These are phyloP conservation scores for Danionella cerebrum DNA, from an alignment of 2,113 vertebrate genomes.

Conservation along the genomic window DNA sequence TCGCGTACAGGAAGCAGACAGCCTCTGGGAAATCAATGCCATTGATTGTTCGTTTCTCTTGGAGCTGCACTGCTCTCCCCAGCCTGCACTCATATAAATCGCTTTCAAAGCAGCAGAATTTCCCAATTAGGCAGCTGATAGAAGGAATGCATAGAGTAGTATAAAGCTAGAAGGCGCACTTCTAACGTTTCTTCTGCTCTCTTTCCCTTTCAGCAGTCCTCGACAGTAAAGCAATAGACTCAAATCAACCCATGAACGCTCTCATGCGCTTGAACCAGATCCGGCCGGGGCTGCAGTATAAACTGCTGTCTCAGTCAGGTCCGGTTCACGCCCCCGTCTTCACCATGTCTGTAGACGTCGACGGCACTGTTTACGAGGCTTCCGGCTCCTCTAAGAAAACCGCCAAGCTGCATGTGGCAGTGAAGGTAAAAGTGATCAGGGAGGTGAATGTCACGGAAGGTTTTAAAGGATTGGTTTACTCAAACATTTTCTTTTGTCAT, in stretches of 20 bases:
- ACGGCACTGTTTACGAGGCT: constrained; percentile 89
- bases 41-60: constrained; percentile 57
- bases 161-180: constrained; percentile 14
- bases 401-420: constrained; percentile 95
- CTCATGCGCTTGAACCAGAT: constrained; percentile 99
- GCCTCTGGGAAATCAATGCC: constrained; percentile 48
- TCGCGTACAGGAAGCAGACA: constrained; percentile 1
- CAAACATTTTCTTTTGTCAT: background rate
- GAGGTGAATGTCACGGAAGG: background rate
- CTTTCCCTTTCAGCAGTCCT: constrained; percentile 67
- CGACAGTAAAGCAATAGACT: constrained; percentile 98
- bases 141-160: constrained; percentile 25
- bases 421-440: constrained; percentile 73
- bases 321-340: constrained; percentile 97
- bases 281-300: constrained; percentile 95
- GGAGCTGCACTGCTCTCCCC: constrained; percentile 34
- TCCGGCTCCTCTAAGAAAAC: constrained; percentile 98
- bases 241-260: constrained; percentile 91
- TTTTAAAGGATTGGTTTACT: background rate
- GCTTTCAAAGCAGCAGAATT: constrained; percentile 42
- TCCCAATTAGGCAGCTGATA: constrained; percentile 38
- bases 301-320: constrained; percentile 95
- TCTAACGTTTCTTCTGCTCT: background rate
- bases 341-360: constrained; percentile 97
- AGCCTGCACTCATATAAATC: constrained; percentile 44